These are phyloP conservation scores for Poeciliopsis turrubarensis DNA, from an alignment of 2,113 vertebrate genomes.

Conservation along the genomic window DNA sequence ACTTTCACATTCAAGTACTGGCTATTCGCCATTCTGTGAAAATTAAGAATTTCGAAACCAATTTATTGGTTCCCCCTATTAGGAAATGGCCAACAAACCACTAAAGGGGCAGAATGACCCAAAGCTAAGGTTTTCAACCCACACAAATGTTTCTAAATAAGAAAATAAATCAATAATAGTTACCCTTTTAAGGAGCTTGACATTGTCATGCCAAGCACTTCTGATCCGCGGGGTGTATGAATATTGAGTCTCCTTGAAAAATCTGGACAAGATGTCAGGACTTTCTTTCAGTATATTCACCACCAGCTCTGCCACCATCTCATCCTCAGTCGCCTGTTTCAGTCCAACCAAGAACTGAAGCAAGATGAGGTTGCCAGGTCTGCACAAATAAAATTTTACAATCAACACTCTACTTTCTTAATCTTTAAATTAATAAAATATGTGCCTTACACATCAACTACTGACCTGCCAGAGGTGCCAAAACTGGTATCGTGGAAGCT, in stretches of 20 bases:
- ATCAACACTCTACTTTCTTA: not conserved
- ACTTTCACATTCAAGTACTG: too few species aligned
- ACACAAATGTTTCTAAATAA: not conserved
- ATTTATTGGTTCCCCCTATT: too few species aligned
- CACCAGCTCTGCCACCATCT: constrained; percentile 87
- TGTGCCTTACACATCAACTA: not conserved
- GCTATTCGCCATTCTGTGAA: too few species aligned
- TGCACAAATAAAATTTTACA: constrained; percentile 46
- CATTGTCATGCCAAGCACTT: constrained; percentile 89
- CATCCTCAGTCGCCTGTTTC: constrained; percentile 88
- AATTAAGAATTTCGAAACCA: too few species aligned
- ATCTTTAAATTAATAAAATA: not conserved
- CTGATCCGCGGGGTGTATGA: constrained; percentile 88
- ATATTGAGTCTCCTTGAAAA: constrained; percentile 89
- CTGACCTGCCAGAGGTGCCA: constrained; percentile 89
- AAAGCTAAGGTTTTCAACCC: not conserved
- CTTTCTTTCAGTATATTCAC: constrained; percentile 86
- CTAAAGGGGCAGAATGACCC: not conserved
- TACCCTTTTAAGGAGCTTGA: constrained; percentile 91
- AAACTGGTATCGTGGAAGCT: constrained; percentile 90
- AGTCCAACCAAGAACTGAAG: constrained; percentile 90
- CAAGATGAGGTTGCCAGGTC: constrained; percentile 91
- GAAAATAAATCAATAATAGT: not conserved
- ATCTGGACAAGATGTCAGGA: constrained; percentile 89
- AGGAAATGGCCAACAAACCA: not conserved